Evolutionary conservation across 2,888 invertebrate species (phyloP).

Genomic region (Cordylochernes scorpioides): DNA sequence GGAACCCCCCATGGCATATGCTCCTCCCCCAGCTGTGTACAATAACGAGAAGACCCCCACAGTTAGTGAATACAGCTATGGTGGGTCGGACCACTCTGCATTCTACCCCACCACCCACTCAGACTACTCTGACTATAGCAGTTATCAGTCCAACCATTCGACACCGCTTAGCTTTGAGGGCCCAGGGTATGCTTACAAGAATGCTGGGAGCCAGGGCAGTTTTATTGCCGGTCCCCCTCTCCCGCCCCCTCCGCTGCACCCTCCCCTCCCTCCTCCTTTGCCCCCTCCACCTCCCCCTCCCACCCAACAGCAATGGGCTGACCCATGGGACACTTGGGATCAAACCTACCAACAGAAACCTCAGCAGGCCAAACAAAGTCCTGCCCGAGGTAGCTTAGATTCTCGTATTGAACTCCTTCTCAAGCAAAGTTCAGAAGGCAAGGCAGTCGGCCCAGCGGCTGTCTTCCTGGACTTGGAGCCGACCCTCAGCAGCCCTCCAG

Average conservation of each 20-base stretch:
- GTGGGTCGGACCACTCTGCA: no score
- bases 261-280: background rate
- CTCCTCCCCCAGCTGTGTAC: no score
- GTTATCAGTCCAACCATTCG: conserved; percentile 12
- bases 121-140: conserved; percentile 11
- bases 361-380: conserved; percentile 14
- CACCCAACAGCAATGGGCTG: background rate
- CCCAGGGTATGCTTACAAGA: conserved; percentile 9
- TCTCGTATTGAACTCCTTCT: conserved; percentile 63
- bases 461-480: conserved; percentile 12
- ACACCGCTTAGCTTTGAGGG: conserved; percentile 8
- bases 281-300: conserved; percentile 2
- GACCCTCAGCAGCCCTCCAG: conserved; percentile 4
- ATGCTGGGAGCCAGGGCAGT: conserved; percentile 5
- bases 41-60: no score
- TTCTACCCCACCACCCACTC: no score
- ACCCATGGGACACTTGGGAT: conserved; percentile 1
- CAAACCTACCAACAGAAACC: background rate
- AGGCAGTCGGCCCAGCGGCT: conserved; percentile 2
- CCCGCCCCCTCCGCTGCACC: background rate
- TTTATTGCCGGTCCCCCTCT: background rate
- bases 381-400: conserved; percentile 24
- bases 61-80: no score
- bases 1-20: no score
- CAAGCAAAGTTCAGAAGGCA: conserved; percentile 29